These are phyloP conservation scores for Cephalopterus ornatus DNA, from an alignment of 2,113 vertebrate genomes.

Conservation along the genomic window DNA sequence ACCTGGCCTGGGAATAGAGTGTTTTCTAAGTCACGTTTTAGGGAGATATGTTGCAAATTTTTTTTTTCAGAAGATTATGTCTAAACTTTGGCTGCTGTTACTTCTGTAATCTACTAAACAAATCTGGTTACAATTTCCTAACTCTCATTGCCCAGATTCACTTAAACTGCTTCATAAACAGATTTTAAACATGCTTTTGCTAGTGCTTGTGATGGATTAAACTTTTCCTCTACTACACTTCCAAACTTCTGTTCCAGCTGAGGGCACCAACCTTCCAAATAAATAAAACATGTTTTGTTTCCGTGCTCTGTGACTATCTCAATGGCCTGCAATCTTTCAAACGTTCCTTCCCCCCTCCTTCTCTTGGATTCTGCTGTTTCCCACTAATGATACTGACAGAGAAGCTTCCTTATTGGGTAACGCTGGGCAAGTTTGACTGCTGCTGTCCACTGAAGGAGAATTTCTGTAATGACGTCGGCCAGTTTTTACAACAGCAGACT, in stretches of 20 bases:
- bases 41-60: neutral
- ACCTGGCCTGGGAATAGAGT: neutral
- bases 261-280: constrained; percentile 32
- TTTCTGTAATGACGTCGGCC: neutral
- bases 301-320: neutral
- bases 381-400: neutral
- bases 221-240: constrained; percentile 1
- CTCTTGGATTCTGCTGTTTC: neutral
- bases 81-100: neutral
- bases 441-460: neutral
- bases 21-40: neutral
- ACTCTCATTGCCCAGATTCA: constrained; percentile 18
- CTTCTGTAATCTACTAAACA: neutral
- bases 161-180: constrained; percentile 36
- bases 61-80: neutral
- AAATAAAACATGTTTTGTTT: constrained; percentile 53
- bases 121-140: constrained; percentile 42
- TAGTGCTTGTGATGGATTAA: neutral
- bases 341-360: neutral
- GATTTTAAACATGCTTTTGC: constrained; percentile 12
- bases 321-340: neutral
- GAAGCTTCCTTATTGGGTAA: neutral
- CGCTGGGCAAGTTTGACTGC: fast-evolving
- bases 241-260: constrained; percentile 20
- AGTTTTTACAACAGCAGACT: neutral